phyloP scores from a whole-genome alignment of 2,113 vertebrate genomes.

The Chionomys nivalis region DNA sequence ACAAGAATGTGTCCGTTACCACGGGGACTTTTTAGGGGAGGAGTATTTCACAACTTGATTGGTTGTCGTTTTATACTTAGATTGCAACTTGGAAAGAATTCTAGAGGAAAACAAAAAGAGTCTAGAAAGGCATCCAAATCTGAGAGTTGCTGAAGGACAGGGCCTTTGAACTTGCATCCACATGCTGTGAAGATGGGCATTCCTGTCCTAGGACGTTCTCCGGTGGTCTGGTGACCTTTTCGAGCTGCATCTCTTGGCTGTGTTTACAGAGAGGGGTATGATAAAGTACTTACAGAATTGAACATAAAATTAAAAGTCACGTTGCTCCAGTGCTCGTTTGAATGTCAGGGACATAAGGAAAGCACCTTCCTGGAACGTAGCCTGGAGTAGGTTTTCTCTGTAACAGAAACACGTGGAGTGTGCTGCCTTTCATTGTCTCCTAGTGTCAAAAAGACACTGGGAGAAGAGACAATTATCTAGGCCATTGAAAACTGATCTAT shows the following conservation, averaged over 20 bases:
- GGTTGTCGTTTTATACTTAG: conserved; percentile 57
- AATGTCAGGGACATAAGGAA: conserved; percentile 41
- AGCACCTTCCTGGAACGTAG: conserved; percentile 3
- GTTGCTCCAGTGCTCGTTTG: conserved; percentile 48
- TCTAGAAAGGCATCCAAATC: conserved; percentile 60
- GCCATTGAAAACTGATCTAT: conserved; percentile 5
- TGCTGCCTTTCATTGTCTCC: not conserved
- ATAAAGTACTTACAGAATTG: conserved; percentile 54
- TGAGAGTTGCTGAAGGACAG: conserved; percentile 41
- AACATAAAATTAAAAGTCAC: conserved; percentile 23
- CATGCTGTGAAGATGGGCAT: conserved; percentile 47
- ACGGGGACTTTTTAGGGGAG: conserved; percentile 37
- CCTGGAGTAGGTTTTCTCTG: not conserved
- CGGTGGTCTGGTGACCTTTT: not conserved
- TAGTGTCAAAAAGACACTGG: conserved; percentile 12
- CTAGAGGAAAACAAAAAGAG: conserved; percentile 21
- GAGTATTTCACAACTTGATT: conserved; percentile 57
- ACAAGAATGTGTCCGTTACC: conserved; percentile 54
- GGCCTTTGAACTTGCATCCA: conserved; percentile 57
- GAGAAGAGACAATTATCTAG: conserved; percentile 17
- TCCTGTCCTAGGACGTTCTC: conserved; percentile 46
- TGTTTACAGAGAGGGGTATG: conserved; percentile 49
- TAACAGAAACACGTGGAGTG: not conserved
- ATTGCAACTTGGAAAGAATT: conserved; percentile 60
- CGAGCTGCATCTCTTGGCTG: not conserved